Conservation (phyloP, 2,888 invertebrate species). For the Nemapogon koenigi region DNA sequence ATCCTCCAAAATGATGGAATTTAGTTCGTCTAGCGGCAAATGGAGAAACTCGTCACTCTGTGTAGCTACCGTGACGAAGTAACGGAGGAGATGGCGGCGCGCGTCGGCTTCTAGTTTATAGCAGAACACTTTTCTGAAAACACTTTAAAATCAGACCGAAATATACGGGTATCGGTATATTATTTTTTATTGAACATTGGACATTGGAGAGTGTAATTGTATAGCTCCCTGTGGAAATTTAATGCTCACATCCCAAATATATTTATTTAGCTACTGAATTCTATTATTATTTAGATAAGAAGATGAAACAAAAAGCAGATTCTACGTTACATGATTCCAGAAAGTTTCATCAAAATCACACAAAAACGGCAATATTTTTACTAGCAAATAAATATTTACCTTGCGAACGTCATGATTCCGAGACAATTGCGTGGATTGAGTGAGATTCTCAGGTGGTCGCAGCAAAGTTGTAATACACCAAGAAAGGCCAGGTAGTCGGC, state of each 20-base stretch:
- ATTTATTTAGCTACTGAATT: no score
- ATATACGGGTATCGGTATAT: no score
- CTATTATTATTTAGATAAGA: no score
- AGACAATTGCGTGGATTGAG: constrained; percentile 82
- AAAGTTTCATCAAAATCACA: no score
- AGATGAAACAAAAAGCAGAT: no score
- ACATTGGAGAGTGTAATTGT: no score
- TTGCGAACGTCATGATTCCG: constrained; percentile 84
- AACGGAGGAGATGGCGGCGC: constrained; percentile 74
- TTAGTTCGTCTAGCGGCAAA: constrained; percentile 75
- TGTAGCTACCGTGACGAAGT: constrained; percentile 76
- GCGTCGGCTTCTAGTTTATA: constrained; percentile 73
- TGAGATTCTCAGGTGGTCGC: constrained; percentile 73
- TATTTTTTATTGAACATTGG: no score
- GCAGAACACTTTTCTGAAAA: constrained; percentile 72
- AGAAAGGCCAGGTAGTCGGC: constrained; percentile 89
- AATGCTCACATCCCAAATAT: no score
- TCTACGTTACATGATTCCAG: no score
- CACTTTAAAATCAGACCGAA: neutral
- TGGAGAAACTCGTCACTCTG: constrained; percentile 78
- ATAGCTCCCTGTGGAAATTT: no score
- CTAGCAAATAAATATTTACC: constrained; percentile 39
- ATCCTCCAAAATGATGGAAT: constrained; percentile 79
- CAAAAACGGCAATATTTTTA: no score
- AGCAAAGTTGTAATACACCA: constrained; percentile 82